Percentiles rank a stretch among this genome's conserved stretches.
Conservation (phyloP, 2,888 invertebrate species). For the Stenolophus ochropezus region DNA sequence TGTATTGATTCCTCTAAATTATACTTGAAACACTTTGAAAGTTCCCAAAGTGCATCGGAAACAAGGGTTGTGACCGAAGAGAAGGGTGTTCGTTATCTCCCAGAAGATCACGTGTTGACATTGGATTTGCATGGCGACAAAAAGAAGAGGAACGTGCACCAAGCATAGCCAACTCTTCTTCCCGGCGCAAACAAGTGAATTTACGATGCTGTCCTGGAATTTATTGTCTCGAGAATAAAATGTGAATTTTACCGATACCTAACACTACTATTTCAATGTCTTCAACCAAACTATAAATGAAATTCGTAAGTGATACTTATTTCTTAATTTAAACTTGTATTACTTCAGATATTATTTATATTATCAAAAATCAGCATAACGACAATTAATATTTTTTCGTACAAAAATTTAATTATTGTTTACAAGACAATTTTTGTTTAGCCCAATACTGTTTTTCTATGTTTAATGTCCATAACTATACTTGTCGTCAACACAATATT, state of each 20-base stretch:
- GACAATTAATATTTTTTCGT: too few species aligned
- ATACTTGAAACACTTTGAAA: constrained; percentile 55
- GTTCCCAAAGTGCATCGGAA: constrained; percentile 49
- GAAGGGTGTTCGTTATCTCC: constrained; percentile 44
- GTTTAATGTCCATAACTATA: too few species aligned
- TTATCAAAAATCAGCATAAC: too few species aligned
- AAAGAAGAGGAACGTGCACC: constrained; percentile 25
- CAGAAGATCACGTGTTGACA: constrained; percentile 56
- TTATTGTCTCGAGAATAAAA: constrained; percentile 31
- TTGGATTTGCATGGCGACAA: constrained; percentile 34
- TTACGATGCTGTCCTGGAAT: constrained; percentile 21
- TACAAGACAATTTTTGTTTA: too few species aligned
- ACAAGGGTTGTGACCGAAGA: constrained; percentile 1
- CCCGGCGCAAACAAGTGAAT: constrained; percentile 45
- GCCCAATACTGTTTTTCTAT: too few species aligned
- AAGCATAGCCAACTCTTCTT: constrained; percentile 31
- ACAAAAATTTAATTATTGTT: too few species aligned
- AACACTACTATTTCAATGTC: background rate
- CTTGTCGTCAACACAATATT: too few species aligned
- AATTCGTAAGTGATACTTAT: constrained; percentile 6
- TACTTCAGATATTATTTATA: too few species aligned
- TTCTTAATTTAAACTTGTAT: too few species aligned
- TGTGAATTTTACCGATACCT: constrained; percentile 18
- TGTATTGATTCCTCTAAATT: constrained; percentile 57
- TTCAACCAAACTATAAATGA: background rate